A percentile compares a stretch with the other conserved stretches of the same genome.
Evolutionary conservation across 2,888 invertebrate species (phyloP).

Genomic region (Ennomos quercinarius): DNA sequence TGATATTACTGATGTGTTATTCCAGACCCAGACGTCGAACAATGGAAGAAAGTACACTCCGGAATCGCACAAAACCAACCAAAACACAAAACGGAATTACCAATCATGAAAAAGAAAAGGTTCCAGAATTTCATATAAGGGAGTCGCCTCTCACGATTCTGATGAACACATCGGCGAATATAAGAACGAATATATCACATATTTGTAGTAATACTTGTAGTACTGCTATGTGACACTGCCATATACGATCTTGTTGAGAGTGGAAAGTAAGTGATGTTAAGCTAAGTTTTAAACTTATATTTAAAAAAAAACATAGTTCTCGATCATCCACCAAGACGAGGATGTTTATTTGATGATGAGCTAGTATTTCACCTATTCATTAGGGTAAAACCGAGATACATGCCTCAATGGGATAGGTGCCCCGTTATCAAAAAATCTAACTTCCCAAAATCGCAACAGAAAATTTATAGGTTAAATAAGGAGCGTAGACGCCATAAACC

Average conservation of each 20-base stretch:
- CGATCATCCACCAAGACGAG: too few relatives aligned
- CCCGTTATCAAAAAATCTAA: too few relatives aligned
- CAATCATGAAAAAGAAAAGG: slow-evolving; percentile 45
- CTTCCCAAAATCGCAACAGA: too few relatives aligned
- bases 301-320: too few relatives aligned
- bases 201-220: slow-evolving; percentile 91
- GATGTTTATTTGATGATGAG: too few relatives aligned
- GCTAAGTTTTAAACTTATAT: too few relatives aligned
- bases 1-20: too few relatives aligned
- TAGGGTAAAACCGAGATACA: too few relatives aligned
- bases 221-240: slow-evolving; percentile 90
- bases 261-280: slow-evolving; percentile 89
- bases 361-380: too few relatives aligned
- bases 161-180: slow-evolving; percentile 89
- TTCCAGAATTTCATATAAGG: slow-evolving; percentile 86
- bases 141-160: slow-evolving; percentile 93
- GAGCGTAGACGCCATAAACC: too few relatives aligned
- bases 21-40: slow-evolving; percentile 7
- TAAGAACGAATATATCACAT: slow-evolving; percentile 94
- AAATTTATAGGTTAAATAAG: too few relatives aligned
- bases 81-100: slow-evolving; percentile 51
- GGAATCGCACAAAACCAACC: slow-evolving; percentile 41
- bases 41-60: slow-evolving; percentile 43
- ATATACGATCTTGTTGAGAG: slow-evolving; percentile 90
- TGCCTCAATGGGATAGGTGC: too few relatives aligned